These are phyloP conservation scores for Pyrrhosoma nymphula DNA, from an alignment of 2,888 invertebrate species.

Conservation along the genomic window DNA sequence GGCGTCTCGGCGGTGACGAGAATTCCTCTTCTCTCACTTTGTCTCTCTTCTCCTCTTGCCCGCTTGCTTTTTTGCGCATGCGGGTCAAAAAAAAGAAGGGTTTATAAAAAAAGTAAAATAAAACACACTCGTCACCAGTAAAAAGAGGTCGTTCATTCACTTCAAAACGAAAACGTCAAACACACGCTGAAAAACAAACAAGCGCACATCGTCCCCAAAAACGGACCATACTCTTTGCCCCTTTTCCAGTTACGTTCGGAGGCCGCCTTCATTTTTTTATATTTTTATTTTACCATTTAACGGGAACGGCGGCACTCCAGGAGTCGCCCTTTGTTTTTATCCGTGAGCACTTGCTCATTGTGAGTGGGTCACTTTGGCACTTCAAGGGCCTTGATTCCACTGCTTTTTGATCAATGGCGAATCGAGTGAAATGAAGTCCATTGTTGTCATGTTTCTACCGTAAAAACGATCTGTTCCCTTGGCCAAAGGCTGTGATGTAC, in stretches of 20 bases:
- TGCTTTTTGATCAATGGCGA: neutral
- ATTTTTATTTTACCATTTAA: neutral
- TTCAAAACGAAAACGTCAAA: constrained; percentile 39
- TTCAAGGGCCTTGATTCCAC: neutral
- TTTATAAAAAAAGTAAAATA: neutral
- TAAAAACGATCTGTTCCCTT: neutral
- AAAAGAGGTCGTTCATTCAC: constrained; percentile 36
- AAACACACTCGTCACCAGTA: constrained; percentile 36
- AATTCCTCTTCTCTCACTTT: neutral
- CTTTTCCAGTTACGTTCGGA: constrained; percentile 32
- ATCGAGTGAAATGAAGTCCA: neutral
- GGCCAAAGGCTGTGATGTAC: neutral
- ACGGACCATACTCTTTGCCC: constrained; percentile 16
- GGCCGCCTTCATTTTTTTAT: neutral
- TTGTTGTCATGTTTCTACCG: constrained; percentile 3
- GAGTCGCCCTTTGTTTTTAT: neutral
- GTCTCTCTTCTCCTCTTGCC: neutral
- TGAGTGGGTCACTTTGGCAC: constrained; percentile 20
- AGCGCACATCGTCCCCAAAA: constrained; percentile 34
- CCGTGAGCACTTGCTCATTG: constrained; percentile 28
- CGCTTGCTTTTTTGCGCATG: neutral
- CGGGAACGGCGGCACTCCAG: neutral
- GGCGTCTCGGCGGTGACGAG: neutral
- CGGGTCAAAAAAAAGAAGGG: neutral
- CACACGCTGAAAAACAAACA: constrained; percentile 39